A percentile compares a stretch with the other conserved stretches of the same genome.
phyloP scores from a whole-genome alignment of 2,888 invertebrate species.

The Sympetrum striolatum region DNA sequence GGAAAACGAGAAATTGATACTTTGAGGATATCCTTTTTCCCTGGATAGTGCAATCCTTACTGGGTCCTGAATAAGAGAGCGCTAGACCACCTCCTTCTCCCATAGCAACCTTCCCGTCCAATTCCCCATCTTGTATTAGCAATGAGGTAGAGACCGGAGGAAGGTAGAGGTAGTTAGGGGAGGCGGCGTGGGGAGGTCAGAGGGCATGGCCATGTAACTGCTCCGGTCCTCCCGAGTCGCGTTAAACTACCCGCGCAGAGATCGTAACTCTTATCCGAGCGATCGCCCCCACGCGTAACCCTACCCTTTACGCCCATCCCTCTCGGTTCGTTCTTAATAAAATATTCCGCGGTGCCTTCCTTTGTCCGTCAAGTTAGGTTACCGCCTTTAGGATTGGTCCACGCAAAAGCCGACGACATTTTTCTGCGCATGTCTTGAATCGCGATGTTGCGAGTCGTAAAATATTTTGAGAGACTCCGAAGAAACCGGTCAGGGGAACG shows the following conservation, averaged over 20 bases:
- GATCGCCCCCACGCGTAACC: slow-evolving; percentile 26
- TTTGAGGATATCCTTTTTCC: no score
- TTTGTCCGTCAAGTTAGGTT: not conserved
- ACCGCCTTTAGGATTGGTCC: not conserved
- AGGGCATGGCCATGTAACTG: not conserved
- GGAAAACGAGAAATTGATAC: no score
- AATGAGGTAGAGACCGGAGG: slow-evolving; percentile 22
- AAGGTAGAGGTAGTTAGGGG: not conserved
- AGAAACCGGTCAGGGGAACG: not conserved
- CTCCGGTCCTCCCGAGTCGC: not conserved
- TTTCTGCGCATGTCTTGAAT: not conserved
- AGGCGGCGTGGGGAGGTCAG: not conserved
- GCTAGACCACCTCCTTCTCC: not conserved
- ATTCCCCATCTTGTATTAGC: slow-evolving; percentile 27
- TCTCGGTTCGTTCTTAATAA: not conserved
- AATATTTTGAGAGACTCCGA: not conserved
- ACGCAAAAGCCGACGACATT: not conserved
- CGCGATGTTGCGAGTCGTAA: not conserved
- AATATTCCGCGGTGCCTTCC: slow-evolving; percentile 7
- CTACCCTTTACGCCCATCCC: not conserved
- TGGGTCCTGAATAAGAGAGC: not conserved
- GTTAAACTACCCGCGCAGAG: slow-evolving; percentile 1
- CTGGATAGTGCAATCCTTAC: no score
- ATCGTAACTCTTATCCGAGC: slow-evolving; percentile 27
- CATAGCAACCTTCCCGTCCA: not conserved